phyloP scores from a whole-genome alignment of 2,888 invertebrate genomes.

The Siphonodentalium dalli region DNA sequence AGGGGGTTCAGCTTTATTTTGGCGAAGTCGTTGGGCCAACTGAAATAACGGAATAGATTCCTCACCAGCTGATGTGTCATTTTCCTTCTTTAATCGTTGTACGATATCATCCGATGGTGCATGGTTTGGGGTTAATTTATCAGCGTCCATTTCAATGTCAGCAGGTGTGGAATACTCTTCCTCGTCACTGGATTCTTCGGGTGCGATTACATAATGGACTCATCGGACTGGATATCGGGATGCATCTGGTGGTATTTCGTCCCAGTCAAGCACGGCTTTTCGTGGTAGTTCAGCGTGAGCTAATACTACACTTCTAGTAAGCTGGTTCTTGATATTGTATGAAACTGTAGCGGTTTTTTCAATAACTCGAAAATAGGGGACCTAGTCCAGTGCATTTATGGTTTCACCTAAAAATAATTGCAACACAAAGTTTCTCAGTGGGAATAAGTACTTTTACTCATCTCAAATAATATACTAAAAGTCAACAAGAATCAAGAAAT shows the following conservation, averaged over 20 bases:
- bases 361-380: neutral
- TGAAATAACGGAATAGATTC: conserved; percentile 1
- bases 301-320: neutral
- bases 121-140: too few relatives aligned
- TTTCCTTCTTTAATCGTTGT: neutral
- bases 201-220: neutral
- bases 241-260: neutral
- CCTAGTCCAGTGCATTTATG: too few relatives aligned
- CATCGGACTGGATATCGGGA: neutral
- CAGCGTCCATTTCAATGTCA: too few relatives aligned
- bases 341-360: neutral
- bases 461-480: too few relatives aligned
- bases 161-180: too few relatives aligned
- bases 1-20: too few relatives aligned
- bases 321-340: conserved; percentile 1
- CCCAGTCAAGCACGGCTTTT: neutral
- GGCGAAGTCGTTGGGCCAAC: neutral
- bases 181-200: too few relatives aligned
- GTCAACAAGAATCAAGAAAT: too few relatives aligned
- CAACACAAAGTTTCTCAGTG: too few relatives aligned
- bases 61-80: neutral
- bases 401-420: too few relatives aligned
- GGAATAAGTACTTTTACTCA: too few relatives aligned
- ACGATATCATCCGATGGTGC: too few relatives aligned
- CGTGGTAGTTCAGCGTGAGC: neutral